Base-by-base conservation (phyloP, 2,888 invertebrate species). In the Ormia ochracea region DNA sequence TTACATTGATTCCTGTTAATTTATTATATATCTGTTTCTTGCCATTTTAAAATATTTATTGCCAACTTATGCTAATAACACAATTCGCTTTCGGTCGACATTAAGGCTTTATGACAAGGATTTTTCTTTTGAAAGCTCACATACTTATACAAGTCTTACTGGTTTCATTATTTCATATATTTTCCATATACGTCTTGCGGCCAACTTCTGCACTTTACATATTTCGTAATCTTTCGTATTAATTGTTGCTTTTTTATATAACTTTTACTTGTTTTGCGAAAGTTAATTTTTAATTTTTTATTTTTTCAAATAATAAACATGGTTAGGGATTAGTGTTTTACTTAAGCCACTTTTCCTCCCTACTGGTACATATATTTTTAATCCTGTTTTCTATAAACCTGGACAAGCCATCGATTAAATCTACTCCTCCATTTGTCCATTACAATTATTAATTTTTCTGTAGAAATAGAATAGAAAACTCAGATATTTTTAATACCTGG, bases 1-100 rank as follows among this genome's bases (percentile, higher is more conserved):
- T 69, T 56, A 56, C 69, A 63, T 69, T 76, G 69, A 72, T 78
- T 78, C 72, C 58, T 59, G 58, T 26, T 59, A 70, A 50, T 52
- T 59, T n/a, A 31, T 48, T 43, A 5, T 48, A 3, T 38, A 12
- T 33, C 45, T 38, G 28, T 36, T 33, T n/a, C 6, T 17, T 31
- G 41, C 6, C 23, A 23, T 65, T 43, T 48, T 65, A 23, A 68
- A 63, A 74, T 41, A 78, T 78, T 56, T 68, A 78, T 56, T 78
- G 26, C 19, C 68, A 56, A 68, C 73, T 78, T 69, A 69, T 66
- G 50, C 58, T 45, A 41, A 45, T 50, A 41, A 28, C 41, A 38
- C 4, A 21, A 68, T 63, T 48, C 50, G 23, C 58, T 26, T 33
- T 19, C 4, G 19, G 19, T 17, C 12, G 31, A 26, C 45, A 70